Base-by-base conservation (phyloP, 2,797 vertebrate genomes). In the Okamejei kenojei region DNA sequence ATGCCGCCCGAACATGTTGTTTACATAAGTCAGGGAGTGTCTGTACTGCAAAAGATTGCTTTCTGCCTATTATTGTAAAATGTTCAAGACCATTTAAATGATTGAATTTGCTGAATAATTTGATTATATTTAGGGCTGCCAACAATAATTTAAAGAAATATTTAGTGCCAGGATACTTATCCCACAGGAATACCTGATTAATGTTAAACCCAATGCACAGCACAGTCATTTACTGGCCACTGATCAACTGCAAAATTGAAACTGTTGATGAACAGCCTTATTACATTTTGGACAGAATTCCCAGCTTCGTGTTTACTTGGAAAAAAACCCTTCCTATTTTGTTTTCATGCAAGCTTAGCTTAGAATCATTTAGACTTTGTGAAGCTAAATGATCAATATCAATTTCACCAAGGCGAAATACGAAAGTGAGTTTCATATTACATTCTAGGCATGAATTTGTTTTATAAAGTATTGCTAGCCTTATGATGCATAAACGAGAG, bases 241-340 rank as follows among this genome's bases (percentile, higher is more conserved):
- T 19, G 23, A 82, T 82, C 38, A 82, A 54, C 8, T 8, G 80
- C 80, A 54, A 82, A 82, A 82, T 82, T 82, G 38, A 82, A 45
- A 54, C 79, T 19, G 19, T 82, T 82, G 32, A 81, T 15, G 35
- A 54, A 81, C 21, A 82, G 7, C 0, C 38, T 82, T 21, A 82
- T 82, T 6, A 82, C 32, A 82, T 21, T 82, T 58, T 82, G 23
- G 80, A 58, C 80, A 82, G 80, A 82, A 45, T 82, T 82, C 80
- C 19, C 0, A 77, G 38, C 11, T 58, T 10, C 9, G 7, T 82
- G 23, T 19, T 23, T 23, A 45, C 45, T 9, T 81, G 32, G 26
- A 78, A 78, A 82, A 54, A 21, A 82, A 58, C 2, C n/a, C 32
- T 81, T 58, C 6, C 38, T 45, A 23, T 15, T 54, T 82, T 82